Percentiles rank a stretch among this genome's conserved stretches.
Conservation (phyloP, 2,113 vertebrate species). For the Anas platyrhynchos region DNA sequence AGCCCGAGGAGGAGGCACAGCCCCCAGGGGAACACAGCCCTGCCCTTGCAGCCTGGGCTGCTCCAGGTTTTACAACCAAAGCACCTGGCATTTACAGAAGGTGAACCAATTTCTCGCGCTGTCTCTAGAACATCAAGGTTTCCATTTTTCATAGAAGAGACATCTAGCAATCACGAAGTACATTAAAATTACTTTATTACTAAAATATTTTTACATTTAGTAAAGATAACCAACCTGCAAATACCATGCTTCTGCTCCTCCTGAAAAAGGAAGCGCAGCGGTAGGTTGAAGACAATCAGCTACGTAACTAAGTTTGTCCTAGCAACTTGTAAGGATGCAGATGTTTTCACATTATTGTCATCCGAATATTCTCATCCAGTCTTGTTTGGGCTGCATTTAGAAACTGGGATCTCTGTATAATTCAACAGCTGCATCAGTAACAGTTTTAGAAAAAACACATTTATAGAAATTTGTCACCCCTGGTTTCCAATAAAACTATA, state of each 20-base stretch:
- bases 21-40: too few relatives aligned
- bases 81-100: fast-evolving
- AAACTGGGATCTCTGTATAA: not conserved
- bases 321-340: constrained; percentile 37
- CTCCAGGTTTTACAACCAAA: not conserved
- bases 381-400: constrained; percentile 3
- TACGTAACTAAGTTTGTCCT: not conserved
- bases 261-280: not conserved
- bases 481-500: not conserved
- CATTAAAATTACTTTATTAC: constrained; percentile 12
- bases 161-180: fast-evolving
- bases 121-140: fast-evolving
- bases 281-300: not conserved
- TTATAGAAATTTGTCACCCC: not conserved
- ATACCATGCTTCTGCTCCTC: not conserved
- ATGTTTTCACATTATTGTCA: not conserved
- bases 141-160: not conserved
- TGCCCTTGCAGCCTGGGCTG: too few relatives aligned
- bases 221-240: not conserved
- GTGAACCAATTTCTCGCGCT: fast-evolving
- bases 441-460: not conserved
- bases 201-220: constrained; percentile 19
- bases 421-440: not conserved
- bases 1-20: fast-evolving
- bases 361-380: constrained; percentile 12